phyloP scores from a whole-genome alignment of 2,888 invertebrate species.

The Parnassius smintheus region DNA sequence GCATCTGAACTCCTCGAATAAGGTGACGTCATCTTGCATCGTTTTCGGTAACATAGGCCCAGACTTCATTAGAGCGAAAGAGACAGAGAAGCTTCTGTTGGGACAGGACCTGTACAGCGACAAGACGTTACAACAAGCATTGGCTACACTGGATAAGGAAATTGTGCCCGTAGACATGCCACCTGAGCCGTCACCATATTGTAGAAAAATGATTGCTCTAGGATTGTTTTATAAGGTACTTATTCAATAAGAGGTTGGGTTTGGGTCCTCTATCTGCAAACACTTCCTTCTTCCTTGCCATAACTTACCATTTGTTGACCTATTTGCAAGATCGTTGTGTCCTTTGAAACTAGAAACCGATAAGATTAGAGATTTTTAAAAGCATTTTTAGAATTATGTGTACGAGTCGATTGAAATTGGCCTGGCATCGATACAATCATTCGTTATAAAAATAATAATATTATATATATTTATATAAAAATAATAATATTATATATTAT shows the following conservation, averaged over 20 bases:
- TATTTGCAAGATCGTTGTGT: too few species aligned
- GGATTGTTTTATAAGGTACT: constrained; percentile 90
- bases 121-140: constrained; percentile 67
- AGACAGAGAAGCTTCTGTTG: constrained; percentile 73
- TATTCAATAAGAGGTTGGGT: constrained; percentile 13
- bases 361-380: too few species aligned
- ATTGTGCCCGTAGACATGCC: constrained; percentile 82
- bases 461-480: too few species aligned
- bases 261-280: too few species aligned
- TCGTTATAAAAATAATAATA: too few species aligned
- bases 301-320: too few species aligned
- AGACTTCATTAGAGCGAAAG: constrained; percentile 77
- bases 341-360: too few species aligned
- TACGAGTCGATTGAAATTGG: too few species aligned
- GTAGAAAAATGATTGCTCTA: constrained; percentile 85
- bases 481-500: too few species aligned
- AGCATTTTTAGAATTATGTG: too few species aligned
- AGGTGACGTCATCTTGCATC: constrained; percentile 75
- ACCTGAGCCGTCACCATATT: constrained; percentile 85
- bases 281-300: too few species aligned
- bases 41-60: constrained; percentile 84
- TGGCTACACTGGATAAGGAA: constrained; percentile 80
- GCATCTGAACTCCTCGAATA: constrained; percentile 68
- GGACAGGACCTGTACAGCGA: constrained; percentile 70
- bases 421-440: too few species aligned